Evolutionary conservation across 2,113 vertebrate species (phyloP).

Genomic region (Coregonus clupeaformis): DNA sequence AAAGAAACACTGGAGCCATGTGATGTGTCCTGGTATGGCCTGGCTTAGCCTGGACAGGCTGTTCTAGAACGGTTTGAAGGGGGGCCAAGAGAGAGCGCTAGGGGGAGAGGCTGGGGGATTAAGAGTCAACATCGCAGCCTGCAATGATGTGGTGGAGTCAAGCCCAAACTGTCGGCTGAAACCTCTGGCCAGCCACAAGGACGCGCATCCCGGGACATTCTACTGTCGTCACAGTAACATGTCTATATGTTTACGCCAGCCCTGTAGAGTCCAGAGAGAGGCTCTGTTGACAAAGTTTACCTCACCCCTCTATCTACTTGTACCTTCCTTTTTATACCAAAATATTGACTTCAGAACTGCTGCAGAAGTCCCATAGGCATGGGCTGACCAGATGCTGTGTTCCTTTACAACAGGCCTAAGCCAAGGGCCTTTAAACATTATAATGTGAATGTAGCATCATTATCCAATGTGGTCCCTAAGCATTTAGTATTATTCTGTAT

Average conservation of each 20-base stretch:
- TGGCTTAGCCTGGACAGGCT: background rate
- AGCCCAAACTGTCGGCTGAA: background rate
- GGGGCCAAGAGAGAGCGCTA: background rate
- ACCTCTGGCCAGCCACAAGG: background rate
- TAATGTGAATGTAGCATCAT: background rate
- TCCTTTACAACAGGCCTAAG: background rate
- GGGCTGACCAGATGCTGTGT: background rate
- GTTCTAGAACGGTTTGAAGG: background rate
- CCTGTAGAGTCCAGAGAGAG: background rate
- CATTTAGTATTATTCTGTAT: too few relatives aligned
- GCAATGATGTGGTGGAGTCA: slow-evolving; percentile 2
- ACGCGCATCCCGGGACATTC: background rate
- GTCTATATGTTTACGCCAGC: background rate
- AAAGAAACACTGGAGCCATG: background rate
- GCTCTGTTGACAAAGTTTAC: background rate
- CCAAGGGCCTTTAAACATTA: background rate
- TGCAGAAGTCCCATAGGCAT: background rate
- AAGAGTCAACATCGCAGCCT: slow-evolving; percentile 1
- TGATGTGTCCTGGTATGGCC: background rate
- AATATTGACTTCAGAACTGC: background rate
- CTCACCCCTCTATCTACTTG: background rate
- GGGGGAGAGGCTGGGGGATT: background rate
- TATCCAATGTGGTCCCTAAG: too few relatives aligned
- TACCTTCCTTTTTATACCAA: background rate
- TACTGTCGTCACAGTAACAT: background rate